Evolutionary conservation across 2,888 invertebrate genomes (phyloP).

Genomic region (Teleiodes luculella): DNA sequence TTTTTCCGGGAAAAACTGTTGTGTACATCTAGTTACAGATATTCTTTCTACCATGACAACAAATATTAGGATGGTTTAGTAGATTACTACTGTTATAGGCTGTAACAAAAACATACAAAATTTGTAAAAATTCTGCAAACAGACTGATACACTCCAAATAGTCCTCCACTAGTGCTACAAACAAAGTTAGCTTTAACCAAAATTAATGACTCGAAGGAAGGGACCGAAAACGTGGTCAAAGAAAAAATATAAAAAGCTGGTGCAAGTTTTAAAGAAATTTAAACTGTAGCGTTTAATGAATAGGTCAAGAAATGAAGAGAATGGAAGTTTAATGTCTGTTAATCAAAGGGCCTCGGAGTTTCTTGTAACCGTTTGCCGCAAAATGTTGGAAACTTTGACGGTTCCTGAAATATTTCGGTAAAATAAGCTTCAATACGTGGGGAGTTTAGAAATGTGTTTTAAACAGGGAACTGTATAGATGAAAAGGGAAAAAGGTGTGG

Average conservation of each 20-base stretch:
- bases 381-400: conserved; percentile 1
- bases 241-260: too few relatives aligned
- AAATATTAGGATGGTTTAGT: too few relatives aligned
- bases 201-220: conserved; percentile 56
- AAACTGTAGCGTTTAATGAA: conserved; percentile 41
- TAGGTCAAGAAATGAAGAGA: conserved; percentile 33
- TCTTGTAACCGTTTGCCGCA: conserved; percentile 3
- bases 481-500: too few relatives aligned
- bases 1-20: too few relatives aligned
- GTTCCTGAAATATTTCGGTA: neutral
- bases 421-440: neutral
- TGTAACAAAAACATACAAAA: too few relatives aligned
- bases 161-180: neutral
- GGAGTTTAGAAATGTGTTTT: too few relatives aligned
- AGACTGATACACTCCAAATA: neutral
- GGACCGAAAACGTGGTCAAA: too few relatives aligned
- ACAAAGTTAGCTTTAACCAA: conserved; percentile 42
- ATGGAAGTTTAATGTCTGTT: conserved; percentile 31
- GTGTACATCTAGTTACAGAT: too few relatives aligned
- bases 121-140: too few relatives aligned
- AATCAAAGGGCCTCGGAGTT: conserved; percentile 6
- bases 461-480: too few relatives aligned
- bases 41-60: too few relatives aligned
- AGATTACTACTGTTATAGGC: too few relatives aligned
- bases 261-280: conserved; percentile 33